A percentile compares a stretch with the other conserved stretches of the same genome.
Conservation (phyloP, 2,797 vertebrate genomes). For the Pseudopleuronectes americanus region DNA sequence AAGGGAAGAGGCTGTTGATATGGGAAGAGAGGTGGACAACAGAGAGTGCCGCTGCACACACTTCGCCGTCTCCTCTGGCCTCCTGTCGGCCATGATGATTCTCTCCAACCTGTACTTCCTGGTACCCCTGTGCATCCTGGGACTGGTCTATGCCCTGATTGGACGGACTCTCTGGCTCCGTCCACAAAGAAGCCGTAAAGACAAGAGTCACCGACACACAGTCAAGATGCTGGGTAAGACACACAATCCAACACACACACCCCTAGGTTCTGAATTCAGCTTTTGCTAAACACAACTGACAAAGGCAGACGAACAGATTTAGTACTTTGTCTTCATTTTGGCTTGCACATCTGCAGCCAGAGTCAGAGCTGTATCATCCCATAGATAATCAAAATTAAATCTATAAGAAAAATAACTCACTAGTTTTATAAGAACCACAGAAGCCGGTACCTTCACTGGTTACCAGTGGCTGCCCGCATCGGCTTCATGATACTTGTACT, state of each 20-base stretch:
- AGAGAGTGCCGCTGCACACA: slow-evolving; percentile 81
- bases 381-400: no score
- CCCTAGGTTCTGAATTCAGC: no score
- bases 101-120: slow-evolving; percentile 88
- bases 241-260: not conserved
- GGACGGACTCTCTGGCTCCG: slow-evolving; percentile 82
- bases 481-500: no score
- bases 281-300: no score
- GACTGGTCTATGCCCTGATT: slow-evolving; percentile 84
- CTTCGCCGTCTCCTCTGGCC: slow-evolving; percentile 78
- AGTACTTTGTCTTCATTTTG: no score
- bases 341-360: no score
- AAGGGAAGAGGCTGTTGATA: slow-evolving; percentile 20
- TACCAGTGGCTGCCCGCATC: no score
- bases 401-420: no score
- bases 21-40: slow-evolving; percentile 41
- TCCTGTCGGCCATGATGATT: slow-evolving; percentile 83
- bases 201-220: slow-evolving; percentile 78
- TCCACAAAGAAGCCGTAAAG: slow-evolving; percentile 70
- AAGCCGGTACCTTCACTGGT: no score
- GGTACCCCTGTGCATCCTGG: slow-evolving; percentile 80
- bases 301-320: no score
- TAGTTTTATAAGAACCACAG: no score
- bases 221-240: slow-evolving; percentile 84
- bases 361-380: no score